phyloP scores from a whole-genome alignment of 2,113 vertebrate genomes.

The Mastomys natalensis region DNA sequence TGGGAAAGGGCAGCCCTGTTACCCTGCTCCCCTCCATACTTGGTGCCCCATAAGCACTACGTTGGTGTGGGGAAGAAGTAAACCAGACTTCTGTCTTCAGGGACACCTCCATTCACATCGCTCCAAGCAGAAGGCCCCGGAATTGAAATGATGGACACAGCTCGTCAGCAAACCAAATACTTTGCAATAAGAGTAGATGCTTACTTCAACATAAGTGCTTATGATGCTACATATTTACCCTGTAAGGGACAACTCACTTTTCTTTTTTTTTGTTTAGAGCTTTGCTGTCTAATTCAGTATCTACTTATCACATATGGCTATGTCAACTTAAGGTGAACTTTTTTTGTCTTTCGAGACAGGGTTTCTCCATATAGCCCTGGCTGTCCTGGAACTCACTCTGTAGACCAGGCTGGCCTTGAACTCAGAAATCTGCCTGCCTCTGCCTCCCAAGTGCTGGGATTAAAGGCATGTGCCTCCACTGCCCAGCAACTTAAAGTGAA shows the following conservation, averaged over 20 bases:
- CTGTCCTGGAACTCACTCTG: too few relatives aligned
- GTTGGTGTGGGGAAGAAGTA: not conserved
- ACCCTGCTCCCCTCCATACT: too few relatives aligned
- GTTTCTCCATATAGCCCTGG: too few relatives aligned
- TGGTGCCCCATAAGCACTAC: not conserved
- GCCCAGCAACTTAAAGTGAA: not conserved
- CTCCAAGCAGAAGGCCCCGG: not conserved
- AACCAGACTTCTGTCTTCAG: not conserved
- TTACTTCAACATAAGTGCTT: not conserved
- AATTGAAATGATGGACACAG: accelerated
- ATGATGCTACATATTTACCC: too few relatives aligned
- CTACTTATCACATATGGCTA: not conserved
- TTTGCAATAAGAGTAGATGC: not conserved
- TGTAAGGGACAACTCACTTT: not conserved
- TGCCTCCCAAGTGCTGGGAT: too few relatives aligned
- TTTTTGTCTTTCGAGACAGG: too few relatives aligned
- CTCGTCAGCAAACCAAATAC: not conserved
- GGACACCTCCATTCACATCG: not conserved
- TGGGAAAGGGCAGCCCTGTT: not conserved
- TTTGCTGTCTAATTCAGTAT: too few relatives aligned
- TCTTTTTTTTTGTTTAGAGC: not conserved
- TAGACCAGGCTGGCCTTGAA: too few relatives aligned
- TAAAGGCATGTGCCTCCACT: too few relatives aligned
- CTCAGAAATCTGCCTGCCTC: too few relatives aligned
- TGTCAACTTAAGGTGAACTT: not conserved